Percentiles rank a stretch among this genome's conserved stretches.
Conservation (phyloP, 2,797 vertebrate genomes). For the Cossypha heuglini region DNA sequence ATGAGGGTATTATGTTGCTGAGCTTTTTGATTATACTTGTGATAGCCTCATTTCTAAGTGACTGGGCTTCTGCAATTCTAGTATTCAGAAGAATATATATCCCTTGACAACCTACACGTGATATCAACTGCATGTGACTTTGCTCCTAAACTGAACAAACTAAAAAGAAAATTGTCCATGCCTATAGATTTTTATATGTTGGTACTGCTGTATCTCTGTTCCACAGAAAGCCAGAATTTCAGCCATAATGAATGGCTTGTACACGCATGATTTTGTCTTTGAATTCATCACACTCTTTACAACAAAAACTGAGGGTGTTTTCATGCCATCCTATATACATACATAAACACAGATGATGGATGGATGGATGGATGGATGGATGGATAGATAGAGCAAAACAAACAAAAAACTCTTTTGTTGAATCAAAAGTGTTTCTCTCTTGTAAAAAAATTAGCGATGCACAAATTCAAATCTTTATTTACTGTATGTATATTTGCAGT, state of each 20-base stretch:
- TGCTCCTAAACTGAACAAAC: not conserved
- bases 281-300: not conserved
- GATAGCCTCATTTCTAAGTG: not conserved
- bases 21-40: not conserved
- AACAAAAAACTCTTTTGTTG: not conserved
- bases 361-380: not conserved
- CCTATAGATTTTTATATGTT: not conserved
- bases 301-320: not conserved
- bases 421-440: not conserved
- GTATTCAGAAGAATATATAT: not conserved
- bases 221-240: not conserved
- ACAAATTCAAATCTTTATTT: not conserved
- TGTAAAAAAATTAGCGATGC: not conserved
- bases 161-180: not conserved
- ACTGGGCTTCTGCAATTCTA: not conserved
- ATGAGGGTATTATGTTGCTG: not conserved
- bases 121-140: not conserved
- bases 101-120: not conserved
- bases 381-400: not conserved
- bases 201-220: not conserved
- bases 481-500: not conserved
- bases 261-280: not conserved
- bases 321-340: not conserved
- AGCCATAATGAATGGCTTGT: not conserved
- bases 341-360: too few relatives aligned